A percentile compares a stretch with the other conserved stretches of the same genome.
These are phyloP conservation scores for Numenius phaeopus DNA, from an alignment of 2,797 vertebrate genomes.

Conservation along the genomic window DNA sequence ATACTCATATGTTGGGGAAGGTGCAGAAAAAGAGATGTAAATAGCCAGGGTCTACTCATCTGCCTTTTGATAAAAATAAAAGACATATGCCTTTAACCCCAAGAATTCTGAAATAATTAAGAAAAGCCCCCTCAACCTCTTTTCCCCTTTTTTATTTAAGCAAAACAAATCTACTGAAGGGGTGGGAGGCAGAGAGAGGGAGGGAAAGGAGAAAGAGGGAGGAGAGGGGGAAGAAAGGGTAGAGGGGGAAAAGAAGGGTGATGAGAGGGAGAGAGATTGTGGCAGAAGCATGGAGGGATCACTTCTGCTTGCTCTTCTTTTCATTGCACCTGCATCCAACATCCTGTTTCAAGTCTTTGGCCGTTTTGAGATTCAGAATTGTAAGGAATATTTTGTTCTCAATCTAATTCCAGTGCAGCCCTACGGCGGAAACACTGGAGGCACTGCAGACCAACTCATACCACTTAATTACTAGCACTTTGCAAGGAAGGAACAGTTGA, in stretches of 20 bases:
- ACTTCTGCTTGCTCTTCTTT: not conserved
- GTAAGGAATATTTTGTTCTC: not conserved
- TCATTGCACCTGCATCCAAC: not conserved
- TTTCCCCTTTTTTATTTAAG: not conserved
- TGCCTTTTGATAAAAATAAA: not conserved
- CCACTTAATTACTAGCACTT: not conserved
- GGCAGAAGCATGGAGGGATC: not conserved
- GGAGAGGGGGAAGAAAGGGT: too few relatives aligned
- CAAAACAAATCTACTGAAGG: not conserved
- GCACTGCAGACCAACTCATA: not conserved
- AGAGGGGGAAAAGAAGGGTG: not conserved
- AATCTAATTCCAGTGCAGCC: not conserved
- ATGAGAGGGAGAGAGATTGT: not conserved
- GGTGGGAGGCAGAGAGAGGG: fast-evolving
- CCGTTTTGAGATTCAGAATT: not conserved
- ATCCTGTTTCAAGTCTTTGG: not conserved
- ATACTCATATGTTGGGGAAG: not conserved
- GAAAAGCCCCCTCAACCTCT: not conserved
- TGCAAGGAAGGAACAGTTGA: not conserved
- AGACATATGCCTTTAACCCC: not conserved
- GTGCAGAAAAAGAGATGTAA: not conserved
- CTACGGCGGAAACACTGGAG: not conserved
- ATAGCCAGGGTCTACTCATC: not conserved
- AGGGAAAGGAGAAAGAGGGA: too few relatives aligned
- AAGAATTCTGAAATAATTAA: not conserved